A percentile compares a stretch with the other conserved stretches of the same genome.
These are phyloP conservation scores for Caenorhabditis plicata DNA, from an alignment of 2,888 invertebrate genomes.

Conservation along the genomic window DNA sequence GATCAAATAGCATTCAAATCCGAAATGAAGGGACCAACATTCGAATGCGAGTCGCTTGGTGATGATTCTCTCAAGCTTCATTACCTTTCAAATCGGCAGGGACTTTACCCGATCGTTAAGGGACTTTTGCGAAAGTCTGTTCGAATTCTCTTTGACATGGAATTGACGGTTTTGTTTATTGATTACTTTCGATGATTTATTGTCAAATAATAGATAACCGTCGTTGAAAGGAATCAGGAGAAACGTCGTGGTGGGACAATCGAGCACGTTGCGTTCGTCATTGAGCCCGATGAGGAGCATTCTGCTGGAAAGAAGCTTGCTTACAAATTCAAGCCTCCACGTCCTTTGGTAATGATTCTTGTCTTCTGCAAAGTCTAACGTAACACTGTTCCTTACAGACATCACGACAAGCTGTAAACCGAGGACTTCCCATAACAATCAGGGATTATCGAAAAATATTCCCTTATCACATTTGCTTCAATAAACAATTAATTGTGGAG, in stretches of 20 bases:
- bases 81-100: conserved; percentile 58
- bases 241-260: conserved; percentile 50
- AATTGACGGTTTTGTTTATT: conserved; percentile 39
- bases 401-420: too few species aligned
- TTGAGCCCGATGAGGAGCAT: conserved; percentile 51
- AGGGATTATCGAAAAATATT: conserved; percentile 36
- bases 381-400: too few species aligned
- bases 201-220: conserved; percentile 29
- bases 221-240: conserved; percentile 58
- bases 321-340: conserved; percentile 29
- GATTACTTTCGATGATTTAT: neutral
- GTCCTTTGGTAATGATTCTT: conserved; percentile 6
- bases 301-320: conserved; percentile 38
- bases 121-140: conserved; percentile 52
- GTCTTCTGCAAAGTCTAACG: too few species aligned
- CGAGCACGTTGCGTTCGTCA: conserved; percentile 56
- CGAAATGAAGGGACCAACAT: conserved; percentile 57
- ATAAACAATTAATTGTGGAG: conserved; percentile 59
- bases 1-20: conserved; percentile 60
- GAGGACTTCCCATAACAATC: too few species aligned
- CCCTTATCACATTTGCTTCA: conserved; percentile 62
- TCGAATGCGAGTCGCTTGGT: conserved; percentile 44
- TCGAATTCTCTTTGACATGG: conserved; percentile 50
- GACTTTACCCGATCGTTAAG: conserved; percentile 58
- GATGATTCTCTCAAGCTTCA: conserved; percentile 48